Conservation (phyloP, 1,140 invertebrate genomes). For the Drosophila kurseongensis region DNA sequence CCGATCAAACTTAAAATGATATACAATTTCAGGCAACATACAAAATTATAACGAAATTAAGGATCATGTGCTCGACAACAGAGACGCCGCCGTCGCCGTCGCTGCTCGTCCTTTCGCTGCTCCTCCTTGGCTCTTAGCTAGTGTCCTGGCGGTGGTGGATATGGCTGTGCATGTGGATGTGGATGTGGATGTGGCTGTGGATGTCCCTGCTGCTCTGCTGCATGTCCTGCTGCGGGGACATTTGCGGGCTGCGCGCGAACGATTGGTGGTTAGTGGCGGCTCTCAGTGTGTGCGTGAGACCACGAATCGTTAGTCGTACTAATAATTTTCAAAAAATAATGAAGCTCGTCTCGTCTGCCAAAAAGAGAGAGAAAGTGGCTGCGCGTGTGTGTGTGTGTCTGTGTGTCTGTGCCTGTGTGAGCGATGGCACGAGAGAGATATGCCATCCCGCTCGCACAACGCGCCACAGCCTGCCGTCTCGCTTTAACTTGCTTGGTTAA, state of each 20-base stretch:
- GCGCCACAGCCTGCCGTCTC: conserved; percentile 55
- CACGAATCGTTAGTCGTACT: conserved; percentile 84
- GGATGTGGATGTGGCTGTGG: not conserved
- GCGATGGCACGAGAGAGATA: no score
- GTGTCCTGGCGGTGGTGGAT: conserved; percentile 12
- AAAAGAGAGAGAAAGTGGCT: no score
- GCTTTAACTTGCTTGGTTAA: conserved; percentile 79
- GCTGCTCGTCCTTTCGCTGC: conserved; percentile 24
- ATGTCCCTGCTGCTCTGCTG: conserved; percentile 5
- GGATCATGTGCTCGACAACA: conserved; percentile 81
- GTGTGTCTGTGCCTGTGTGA: no score
- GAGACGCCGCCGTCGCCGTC: conserved; percentile 37
- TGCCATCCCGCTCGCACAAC: conserved; percentile 32
- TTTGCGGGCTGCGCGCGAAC: conserved; percentile 78
- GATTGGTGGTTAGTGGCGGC: conserved; percentile 72
- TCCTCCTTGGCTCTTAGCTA: conserved; percentile 18
- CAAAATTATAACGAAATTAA: conserved; percentile 85
- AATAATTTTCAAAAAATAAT: conserved; percentile 83
- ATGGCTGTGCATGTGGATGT: conserved; percentile 19
- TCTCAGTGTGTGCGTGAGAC: conserved; percentile 45
- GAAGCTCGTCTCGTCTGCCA: conserved; percentile 43
- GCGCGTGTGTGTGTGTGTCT: no score
- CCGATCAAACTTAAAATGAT: conserved; percentile 85
- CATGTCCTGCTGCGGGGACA: conserved; percentile 53
- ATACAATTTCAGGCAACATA: conserved; percentile 84